Percentiles rank a stretch among this genome's conserved stretches.
phyloP scores from a whole-genome alignment of 2,888 invertebrate genomes.

The Cryptus armator region DNA sequence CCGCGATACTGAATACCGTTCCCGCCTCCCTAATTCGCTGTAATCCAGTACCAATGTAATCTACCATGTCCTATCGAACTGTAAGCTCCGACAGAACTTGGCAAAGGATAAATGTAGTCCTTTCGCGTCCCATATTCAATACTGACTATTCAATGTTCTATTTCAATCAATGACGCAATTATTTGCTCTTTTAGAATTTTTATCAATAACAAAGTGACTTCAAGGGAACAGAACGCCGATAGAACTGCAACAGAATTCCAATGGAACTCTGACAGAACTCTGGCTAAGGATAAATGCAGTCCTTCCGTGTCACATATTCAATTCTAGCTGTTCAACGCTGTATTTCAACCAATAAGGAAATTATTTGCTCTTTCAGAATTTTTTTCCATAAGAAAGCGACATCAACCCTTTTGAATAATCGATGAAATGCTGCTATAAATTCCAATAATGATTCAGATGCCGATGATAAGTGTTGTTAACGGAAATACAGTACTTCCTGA shows the following conservation, averaged over 20 bases:
- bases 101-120: neutral
- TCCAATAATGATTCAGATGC: neutral
- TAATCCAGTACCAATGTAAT: conserved; percentile 69
- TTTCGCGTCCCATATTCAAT: neutral
- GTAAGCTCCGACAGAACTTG: neutral
- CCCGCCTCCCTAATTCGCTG: conserved; percentile 60
- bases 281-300: too few species aligned
- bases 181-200: too few species aligned
- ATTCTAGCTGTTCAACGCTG: too few species aligned
- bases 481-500: conserved; percentile 7
- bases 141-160: neutral
- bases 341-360: neutral
- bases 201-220: too few species aligned
- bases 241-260: too few species aligned
- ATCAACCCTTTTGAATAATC: neutral
- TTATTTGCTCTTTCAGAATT: neutral
- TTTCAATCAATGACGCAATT: neutral
- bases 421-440: neutral
- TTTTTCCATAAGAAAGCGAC: neutral
- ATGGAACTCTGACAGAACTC: too few species aligned
- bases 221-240: too few species aligned
- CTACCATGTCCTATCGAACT: conserved; percentile 42
- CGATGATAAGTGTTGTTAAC: neutral
- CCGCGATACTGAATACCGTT: conserved; percentile 30
- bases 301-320: too few species aligned